These are phyloP conservation scores for Sylvicola cinctus DNA, from an alignment of 2,888 invertebrate species.

Conservation along the genomic window DNA sequence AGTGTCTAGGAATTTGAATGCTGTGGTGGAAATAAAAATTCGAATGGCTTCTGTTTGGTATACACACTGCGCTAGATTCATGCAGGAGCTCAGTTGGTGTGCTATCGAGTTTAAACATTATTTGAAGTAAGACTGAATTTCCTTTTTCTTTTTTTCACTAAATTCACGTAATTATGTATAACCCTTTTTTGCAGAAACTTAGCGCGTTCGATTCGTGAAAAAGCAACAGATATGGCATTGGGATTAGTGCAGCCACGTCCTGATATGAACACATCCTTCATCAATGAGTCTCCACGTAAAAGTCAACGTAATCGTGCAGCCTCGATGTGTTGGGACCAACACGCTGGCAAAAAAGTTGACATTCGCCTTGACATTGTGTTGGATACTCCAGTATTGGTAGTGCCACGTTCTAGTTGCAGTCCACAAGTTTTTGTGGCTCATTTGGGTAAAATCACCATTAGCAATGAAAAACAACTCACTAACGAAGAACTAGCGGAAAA, in stretches of 20 bases:
- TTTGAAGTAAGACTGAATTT: conserved; percentile 16
- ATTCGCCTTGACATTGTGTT: conserved; percentile 52
- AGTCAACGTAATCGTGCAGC: conserved; percentile 1
- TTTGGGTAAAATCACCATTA: conserved; percentile 65
- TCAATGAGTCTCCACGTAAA: background rate
- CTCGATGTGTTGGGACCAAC: background rate
- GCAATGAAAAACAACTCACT: conserved; percentile 12
- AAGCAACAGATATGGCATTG: conserved; percentile 85
- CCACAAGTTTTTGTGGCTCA: conserved; percentile 76
- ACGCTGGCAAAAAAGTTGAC: too few species aligned
- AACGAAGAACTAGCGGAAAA: conserved; percentile 5
- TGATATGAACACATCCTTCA: conserved; percentile 5
- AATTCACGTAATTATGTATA: background rate
- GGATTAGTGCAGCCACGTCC: conserved; percentile 57
- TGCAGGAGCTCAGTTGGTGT: conserved; percentile 71
- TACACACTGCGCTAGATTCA: conserved; percentile 73
- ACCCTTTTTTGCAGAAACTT: conserved; percentile 38
- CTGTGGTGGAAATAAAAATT: conserved; percentile 17
- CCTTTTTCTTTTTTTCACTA: background rate
- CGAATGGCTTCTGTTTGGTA: conserved; percentile 84
- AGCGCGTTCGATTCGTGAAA: conserved; percentile 67
- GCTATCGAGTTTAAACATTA: conserved; percentile 81
- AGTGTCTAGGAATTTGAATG: conserved; percentile 18
- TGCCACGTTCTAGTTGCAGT: conserved; percentile 60
- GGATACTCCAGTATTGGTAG: conserved; percentile 78